Conservation (phyloP, 2,888 invertebrate species). For the Teleogryllus oceanicus region DNA sequence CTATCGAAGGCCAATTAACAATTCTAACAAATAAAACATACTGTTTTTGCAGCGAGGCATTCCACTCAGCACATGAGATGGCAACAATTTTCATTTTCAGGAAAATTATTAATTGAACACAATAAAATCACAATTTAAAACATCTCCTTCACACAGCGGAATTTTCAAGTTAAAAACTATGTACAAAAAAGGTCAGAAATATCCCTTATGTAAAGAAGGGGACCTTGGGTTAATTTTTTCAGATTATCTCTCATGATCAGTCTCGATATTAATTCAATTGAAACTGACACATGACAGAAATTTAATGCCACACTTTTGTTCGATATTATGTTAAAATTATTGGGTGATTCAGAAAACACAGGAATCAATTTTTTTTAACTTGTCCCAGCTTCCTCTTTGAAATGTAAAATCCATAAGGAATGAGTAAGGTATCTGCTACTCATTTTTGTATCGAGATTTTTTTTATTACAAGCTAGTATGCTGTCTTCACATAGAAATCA, state of each 20-base stretch:
- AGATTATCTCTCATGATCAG: too few relatives aligned
- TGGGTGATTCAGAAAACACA: background rate
- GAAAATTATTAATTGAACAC: background rate
- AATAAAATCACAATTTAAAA: constrained; percentile 10
- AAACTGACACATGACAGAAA: background rate
- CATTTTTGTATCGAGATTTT: too few relatives aligned
- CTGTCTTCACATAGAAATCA: too few relatives aligned
- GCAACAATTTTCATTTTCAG: background rate
- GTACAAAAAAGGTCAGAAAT: background rate
- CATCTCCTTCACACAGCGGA: background rate
- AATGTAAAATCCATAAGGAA: too few relatives aligned
- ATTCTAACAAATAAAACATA: background rate
- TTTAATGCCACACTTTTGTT: background rate
- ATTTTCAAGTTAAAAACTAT: background rate
- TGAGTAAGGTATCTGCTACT: too few relatives aligned
- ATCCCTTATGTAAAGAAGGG: background rate
- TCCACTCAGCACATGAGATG: background rate
- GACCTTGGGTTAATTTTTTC: background rate
- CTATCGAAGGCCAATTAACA: background rate
- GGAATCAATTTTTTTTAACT: background rate
- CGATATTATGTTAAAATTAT: background rate
- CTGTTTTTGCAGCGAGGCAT: background rate
- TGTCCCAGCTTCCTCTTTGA: too few relatives aligned
- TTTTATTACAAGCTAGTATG: too few relatives aligned
- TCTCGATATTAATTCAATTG: background rate